Evolutionary conservation across 2,888 invertebrate species (phyloP).

Genomic region (Cataglyphis albicans): DNA sequence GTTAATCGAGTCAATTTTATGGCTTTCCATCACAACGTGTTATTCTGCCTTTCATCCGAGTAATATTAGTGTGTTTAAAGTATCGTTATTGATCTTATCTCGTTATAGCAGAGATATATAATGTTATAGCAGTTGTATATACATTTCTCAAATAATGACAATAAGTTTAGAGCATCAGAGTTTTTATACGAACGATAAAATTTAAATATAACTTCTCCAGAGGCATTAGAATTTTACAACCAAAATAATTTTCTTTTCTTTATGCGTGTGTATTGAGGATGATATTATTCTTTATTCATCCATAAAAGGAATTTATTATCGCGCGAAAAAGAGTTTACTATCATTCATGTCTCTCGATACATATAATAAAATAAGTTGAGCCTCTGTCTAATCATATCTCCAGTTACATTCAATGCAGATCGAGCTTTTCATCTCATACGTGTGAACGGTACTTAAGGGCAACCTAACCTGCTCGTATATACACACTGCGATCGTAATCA

Average conservation of each 20-base stretch:
- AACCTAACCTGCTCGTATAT: constrained; percentile 34
- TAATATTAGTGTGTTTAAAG: constrained; percentile 23
- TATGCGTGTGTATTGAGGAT: neutral
- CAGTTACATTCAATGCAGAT: neutral
- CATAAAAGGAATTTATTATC: neutral
- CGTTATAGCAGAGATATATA: neutral
- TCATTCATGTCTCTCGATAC: constrained; percentile 20
- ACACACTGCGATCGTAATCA: constrained; percentile 52
- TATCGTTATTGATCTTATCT: constrained; percentile 9
- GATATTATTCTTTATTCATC: constrained; percentile 16
- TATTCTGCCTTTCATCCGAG: neutral
- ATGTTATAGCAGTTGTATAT: neutral
- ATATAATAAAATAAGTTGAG: neutral
- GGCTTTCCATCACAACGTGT: neutral
- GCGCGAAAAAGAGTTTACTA: neutral
- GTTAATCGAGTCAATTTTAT: constrained; percentile 8
- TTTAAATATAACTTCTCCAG: neutral
- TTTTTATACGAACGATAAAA: neutral
- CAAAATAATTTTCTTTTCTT: neutral
- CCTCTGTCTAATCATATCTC: constrained; percentile 10
- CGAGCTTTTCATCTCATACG: constrained; percentile 15
- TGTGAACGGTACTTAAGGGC: constrained; percentile 52
- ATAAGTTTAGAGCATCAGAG: neutral
- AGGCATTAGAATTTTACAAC: constrained; percentile 13
- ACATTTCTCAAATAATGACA: constrained; percentile 26